These are phyloP conservation scores for Furcula furcula DNA, from an alignment of 2,888 invertebrate genomes.

Conservation along the genomic window DNA sequence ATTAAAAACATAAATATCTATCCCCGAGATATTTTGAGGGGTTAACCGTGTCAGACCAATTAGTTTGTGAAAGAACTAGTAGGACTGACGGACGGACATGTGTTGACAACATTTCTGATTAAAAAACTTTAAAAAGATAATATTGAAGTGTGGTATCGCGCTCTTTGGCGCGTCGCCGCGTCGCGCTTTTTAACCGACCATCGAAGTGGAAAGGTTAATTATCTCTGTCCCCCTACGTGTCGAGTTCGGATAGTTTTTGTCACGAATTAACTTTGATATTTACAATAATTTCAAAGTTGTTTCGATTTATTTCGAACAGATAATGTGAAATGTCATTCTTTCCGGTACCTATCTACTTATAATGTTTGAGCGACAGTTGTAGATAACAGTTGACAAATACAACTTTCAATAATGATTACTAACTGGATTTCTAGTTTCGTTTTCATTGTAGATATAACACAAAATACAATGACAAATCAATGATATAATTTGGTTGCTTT, in stretches of 20 bases:
- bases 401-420: too few relatives aligned
- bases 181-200: conserved; percentile 12
- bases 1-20: conserved; percentile 45
- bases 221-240: conserved; percentile 5
- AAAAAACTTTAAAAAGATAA: conserved; percentile 46
- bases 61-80: conserved; percentile 70
- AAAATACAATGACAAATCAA: too few relatives aligned
- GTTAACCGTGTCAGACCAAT: conserved; percentile 73
- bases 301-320: too few relatives aligned
- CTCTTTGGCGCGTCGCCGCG: conserved; percentile 13
- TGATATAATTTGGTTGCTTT: too few relatives aligned
- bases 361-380: too few relatives aligned
- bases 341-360: too few relatives aligned
- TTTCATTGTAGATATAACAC: too few relatives aligned
- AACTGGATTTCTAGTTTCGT: too few relatives aligned
- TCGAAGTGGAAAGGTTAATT: conserved; percentile 10
- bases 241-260: background rate
- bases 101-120: conserved; percentile 59
- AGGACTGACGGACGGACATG: conserved; percentile 64
- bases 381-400: too few relatives aligned
- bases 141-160: conserved; percentile 30
- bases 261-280: too few relatives aligned
- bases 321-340: too few relatives aligned
- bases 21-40: conserved; percentile 49
- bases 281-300: too few relatives aligned